Evolutionary conservation across 2,113 vertebrate genomes (phyloP).

Genomic region (Smithornis capensis): DNA sequence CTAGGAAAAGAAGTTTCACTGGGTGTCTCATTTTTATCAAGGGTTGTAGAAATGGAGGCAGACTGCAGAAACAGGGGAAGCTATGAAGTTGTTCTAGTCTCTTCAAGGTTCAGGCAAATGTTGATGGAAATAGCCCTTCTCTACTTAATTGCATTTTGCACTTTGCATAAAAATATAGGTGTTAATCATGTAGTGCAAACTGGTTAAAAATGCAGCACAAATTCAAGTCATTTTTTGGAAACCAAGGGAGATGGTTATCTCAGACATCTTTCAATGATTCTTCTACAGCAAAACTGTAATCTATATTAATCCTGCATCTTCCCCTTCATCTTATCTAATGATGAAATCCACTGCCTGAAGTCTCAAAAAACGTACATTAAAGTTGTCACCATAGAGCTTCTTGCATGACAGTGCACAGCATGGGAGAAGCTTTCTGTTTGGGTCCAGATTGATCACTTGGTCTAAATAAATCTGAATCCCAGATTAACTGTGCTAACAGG

Average conservation of each 20-base stretch:
- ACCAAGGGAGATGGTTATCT: background rate
- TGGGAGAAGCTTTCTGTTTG: background rate
- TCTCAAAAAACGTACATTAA: background rate
- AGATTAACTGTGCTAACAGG: conserved; percentile 24
- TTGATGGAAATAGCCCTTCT: background rate
- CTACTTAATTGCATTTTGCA: background rate
- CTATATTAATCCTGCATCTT: background rate
- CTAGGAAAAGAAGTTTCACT: background rate
- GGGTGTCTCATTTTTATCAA: background rate
- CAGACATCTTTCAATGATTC: background rate
- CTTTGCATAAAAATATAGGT: too few relatives aligned
- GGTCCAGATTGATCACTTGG: conserved; percentile 14
- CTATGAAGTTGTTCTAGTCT: background rate
- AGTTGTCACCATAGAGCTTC: background rate
- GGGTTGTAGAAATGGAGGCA: background rate
- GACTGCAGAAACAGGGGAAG: background rate
- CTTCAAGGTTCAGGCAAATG: background rate
- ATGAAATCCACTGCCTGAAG: background rate
- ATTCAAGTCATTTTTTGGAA: background rate
- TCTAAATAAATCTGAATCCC: conserved; percentile 34
- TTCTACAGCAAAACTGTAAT: background rate
- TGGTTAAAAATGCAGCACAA: background rate
- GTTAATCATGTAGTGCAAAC: too few relatives aligned
- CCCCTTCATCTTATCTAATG: background rate
- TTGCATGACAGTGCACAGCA: background rate